These are phyloP conservation scores for Morbakka virulenta DNA, from an alignment of 30 jellyfish, hydroid and myxozoan species.

Conservation along the genomic window DNA sequence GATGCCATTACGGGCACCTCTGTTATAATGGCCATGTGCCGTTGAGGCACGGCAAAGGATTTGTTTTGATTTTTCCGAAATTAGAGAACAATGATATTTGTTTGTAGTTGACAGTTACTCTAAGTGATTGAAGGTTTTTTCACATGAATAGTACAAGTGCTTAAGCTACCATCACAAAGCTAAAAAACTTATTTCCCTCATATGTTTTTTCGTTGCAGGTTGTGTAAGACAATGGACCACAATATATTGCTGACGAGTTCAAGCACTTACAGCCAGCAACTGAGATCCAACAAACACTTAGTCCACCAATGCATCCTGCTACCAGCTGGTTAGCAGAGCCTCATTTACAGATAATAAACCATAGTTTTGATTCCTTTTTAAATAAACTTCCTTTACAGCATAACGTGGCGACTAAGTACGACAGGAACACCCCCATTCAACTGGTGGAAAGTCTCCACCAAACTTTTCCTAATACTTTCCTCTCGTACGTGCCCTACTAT, in stretches of 20 bases:
- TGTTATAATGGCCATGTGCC: too few species aligned
- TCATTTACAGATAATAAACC: neutral
- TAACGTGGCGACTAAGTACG: neutral
- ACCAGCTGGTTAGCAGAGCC: neutral
- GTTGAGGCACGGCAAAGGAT: slow-evolving; percentile 21
- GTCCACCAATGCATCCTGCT: neutral
- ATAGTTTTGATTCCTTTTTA: neutral
- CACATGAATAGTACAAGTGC: neutral
- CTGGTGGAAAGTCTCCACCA: too few species aligned
- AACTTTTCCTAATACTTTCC: too few species aligned
- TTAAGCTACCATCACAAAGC: neutral
- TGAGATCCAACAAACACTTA: neutral
- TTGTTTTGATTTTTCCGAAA: slow-evolving; percentile 24
- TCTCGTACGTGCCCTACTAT: too few species aligned
- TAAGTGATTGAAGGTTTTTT: slow-evolving; percentile 40
- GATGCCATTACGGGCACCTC: neutral
- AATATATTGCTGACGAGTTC: neutral
- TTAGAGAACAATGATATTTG: slow-evolving; percentile 15
- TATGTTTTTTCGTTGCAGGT: neutral
- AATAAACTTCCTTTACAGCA: neutral
- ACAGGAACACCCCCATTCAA: too few species aligned
- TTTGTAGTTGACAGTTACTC: slow-evolving; percentile 40
- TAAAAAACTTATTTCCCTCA: neutral
- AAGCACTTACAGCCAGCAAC: neutral
- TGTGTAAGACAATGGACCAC: neutral